Evolutionary conservation across 2,113 vertebrate genomes (phyloP).

Genomic region (Diadophis punctatus): DNA sequence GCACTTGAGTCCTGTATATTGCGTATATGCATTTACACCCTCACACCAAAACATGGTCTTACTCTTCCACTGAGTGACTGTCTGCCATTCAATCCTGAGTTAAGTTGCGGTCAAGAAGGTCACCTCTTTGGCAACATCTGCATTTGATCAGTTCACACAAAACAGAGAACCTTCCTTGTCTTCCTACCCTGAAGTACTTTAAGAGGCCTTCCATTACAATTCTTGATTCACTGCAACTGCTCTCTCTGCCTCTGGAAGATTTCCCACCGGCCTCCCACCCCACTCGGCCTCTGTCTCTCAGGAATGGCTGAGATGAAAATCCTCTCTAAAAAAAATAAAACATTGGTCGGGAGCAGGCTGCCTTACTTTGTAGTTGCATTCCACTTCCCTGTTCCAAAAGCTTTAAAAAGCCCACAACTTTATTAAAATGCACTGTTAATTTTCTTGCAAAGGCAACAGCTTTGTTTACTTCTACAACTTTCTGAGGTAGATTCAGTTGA

Average conservation of each 20-base stretch:
- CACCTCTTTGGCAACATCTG: constrained; percentile 88
- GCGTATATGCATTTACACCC: constrained; percentile 80
- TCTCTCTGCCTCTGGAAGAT: constrained; percentile 42
- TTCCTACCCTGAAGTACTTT: constrained; percentile 66
- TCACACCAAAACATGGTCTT: constrained; percentile 77
- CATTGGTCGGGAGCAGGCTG: constrained; percentile 33
- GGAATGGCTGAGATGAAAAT: constrained; percentile 54
- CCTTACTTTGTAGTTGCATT: background rate
- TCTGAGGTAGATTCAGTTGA: background rate
- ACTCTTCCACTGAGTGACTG: constrained; percentile 73
- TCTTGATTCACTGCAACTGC: constrained; percentile 63
- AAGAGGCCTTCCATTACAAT: constrained; percentile 63
- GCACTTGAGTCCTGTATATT: constrained; percentile 74
- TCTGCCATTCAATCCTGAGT: constrained; percentile 78
- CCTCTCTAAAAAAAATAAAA: constrained; percentile 48
- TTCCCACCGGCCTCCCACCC: constrained; percentile 21
- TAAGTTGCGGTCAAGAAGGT: constrained; percentile 77
- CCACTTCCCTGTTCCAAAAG: background rate
- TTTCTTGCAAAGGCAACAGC: background rate
- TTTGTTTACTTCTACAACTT: background rate
- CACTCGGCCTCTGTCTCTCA: constrained; percentile 34
- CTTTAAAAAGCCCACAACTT: background rate
- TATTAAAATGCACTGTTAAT: background rate
- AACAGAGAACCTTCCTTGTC: constrained; percentile 74
- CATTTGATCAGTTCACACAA: constrained; percentile 85